Evolutionary conservation across 2,888 invertebrate genomes (phyloP), one percentile per base, ranked within the genome.

Genomic region (Ochlodes sylvanus): DNA sequence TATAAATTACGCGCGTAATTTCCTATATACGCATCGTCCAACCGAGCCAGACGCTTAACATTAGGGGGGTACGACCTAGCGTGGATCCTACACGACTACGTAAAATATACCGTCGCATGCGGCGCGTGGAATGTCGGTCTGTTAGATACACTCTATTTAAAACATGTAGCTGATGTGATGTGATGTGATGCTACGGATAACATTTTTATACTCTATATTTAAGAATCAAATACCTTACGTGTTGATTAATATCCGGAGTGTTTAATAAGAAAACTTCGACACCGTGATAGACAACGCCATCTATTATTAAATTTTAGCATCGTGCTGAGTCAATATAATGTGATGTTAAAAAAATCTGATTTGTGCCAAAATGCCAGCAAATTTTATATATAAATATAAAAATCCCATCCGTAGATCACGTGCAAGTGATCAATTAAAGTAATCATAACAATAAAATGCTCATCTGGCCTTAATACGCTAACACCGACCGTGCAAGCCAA

Each of bases 401-500:
- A 65, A 65, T 21, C 19, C 7, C n/a, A 57, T 64, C 27, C 44
- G 15, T 32, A 47, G 47, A 41, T 12, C 50, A 68, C 71, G 72
- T 71, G 72, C 69, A 58, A 62, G 70, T 66, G 47, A 67, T 72
- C 71, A 68, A 74, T 47, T 15, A 50, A 55, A 21, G 34, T 57
- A 27, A 41, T 38, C 57, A 44, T 61, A 55, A 75, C 69, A 76
- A 77, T 68, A 71, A 87, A 88, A 86, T 87, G 86, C 86, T 83
- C 74, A 74, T 77, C 84, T 87, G 86, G 87, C 86, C 82, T 78
- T 84, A 83, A 72, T 73, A 57, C 72, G 78, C 84, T 85, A 77
- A 88, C 87, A 85, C 81, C 76, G 87, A 86, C 79, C 77, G 79
- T 83, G 79, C 79, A 86, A 84, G 84, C 70, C 69, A 32, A 62